These are phyloP conservation scores for Lysiphlebus fabarum DNA, from an alignment of 1,140 invertebrate genomes.

Conservation along the genomic window DNA sequence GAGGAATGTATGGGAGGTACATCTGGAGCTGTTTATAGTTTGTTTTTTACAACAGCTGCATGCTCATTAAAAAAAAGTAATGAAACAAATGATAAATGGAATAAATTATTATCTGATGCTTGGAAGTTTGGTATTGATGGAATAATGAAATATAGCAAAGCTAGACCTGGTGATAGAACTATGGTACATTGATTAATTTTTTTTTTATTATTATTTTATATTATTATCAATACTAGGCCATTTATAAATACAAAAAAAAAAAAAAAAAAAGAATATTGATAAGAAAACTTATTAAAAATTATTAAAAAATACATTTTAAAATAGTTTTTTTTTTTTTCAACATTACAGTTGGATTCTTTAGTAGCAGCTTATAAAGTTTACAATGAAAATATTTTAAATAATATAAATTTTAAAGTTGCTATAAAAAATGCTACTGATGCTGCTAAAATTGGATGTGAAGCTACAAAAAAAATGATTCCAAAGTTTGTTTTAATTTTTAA, in stretches of 20 bases:
- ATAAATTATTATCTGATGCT: conserved; percentile 51
- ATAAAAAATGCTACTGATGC: conserved; percentile 34
- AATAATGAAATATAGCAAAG: conserved; percentile 71
- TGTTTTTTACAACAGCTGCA: conserved; percentile 67
- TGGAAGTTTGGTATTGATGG: conserved; percentile 58
- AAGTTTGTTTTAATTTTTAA: conserved; percentile 39
- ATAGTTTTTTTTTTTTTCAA: conserved; percentile 9
- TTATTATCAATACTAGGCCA: conserved; percentile 4
- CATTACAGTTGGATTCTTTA: conserved; percentile 54
- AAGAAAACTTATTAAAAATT: no score
- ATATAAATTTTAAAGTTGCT: conserved; percentile 22
- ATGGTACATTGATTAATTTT: conserved; percentile 58
- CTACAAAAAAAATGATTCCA: conserved; percentile 60
- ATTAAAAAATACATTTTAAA: conserved; percentile 14
- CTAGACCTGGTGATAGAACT: conserved; percentile 71
- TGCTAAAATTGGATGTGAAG: conserved; percentile 51
- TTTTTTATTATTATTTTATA: no score
- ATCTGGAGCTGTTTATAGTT: conserved; percentile 68
- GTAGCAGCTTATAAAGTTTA: conserved; percentile 43
- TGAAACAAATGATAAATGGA: conserved; percentile 28
- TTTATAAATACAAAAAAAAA: no score
- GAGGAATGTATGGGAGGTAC: conserved; percentile 69
- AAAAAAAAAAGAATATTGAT: no score
- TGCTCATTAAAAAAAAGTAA: conserved; percentile 39
- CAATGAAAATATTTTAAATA: conserved; percentile 26